Evolutionary conservation across 1,140 invertebrate species (phyloP), one percentile per base, ranked within the genome.

Genomic region (Dinoponera quadriceps): DNA sequence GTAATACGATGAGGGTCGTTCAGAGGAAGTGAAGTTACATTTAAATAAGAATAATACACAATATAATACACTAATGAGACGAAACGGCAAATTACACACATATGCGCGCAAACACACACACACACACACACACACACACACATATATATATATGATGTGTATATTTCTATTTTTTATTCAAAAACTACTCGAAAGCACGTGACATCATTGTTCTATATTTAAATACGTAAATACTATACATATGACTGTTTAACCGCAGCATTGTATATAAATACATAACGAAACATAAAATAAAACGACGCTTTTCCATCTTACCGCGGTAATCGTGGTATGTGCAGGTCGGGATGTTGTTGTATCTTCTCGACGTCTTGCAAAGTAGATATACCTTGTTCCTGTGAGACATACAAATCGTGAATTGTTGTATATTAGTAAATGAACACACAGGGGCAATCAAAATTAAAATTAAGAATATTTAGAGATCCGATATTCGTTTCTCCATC

Each of bases 361-460:
- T 95, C 95, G 25, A 97, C 96, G 86, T 97, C 96, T 48, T 95
- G 95, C 85, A 97, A 88, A 3, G 96, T 97, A 71, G 96, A 96
- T 83, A 96, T 95, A 57, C 96, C 96, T 86, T 96, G 96, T 85
- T 97, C 96, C 92, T 97, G 95, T 81, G 95, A 80, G 11, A 65
- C 84, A 84, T 81, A 59, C 44, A 73, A 73, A 81, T 51, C 18
- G 20, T 22, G 51, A 65, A 2, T n/a, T n/a, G 7, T 75, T 62
- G 62, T 48, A 63, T n/a, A 0, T 73, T 54, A 49, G 69, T 44
- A 3, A 60, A 22, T 0, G n/a, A 57, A 59, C 2, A 13, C 48
- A 13, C 7, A 29, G 69, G 51, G 13, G 13, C 18, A 4, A 65
- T 33, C 2, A 3, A 29, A 7, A 65, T 66, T 59, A 44, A 65